A percentile compares a stretch with the other conserved stretches of the same genome.
These are phyloP conservation scores for Herpetotheres cachinnans DNA, from an alignment of 2,113 vertebrate genomes.

Conservation along the genomic window DNA sequence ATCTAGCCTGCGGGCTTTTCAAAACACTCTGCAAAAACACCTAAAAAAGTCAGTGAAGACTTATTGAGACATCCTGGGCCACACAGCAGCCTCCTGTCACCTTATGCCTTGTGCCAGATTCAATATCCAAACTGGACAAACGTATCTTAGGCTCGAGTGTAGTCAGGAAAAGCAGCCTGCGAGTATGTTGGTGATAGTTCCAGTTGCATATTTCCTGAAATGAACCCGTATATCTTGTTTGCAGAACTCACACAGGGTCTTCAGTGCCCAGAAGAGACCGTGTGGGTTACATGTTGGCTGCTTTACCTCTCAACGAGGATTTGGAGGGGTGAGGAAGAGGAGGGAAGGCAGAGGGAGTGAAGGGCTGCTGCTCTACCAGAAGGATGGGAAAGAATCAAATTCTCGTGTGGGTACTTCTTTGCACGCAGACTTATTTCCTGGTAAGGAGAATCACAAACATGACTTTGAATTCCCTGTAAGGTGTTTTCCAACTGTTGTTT, in stretches of 20 bases:
- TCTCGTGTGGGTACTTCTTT: not conserved
- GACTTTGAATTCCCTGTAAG: not conserved
- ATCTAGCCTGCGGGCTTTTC: not conserved
- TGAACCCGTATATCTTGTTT: not conserved
- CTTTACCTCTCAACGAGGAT: not conserved
- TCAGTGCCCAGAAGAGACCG: not conserved
- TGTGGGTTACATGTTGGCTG: not conserved
- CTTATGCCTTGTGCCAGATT: not conserved
- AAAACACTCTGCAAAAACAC: not conserved
- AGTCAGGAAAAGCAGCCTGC: not conserved
- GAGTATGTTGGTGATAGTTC: not conserved
- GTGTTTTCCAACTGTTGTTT: not conserved
- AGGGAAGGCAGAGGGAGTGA: not conserved
- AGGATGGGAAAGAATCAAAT: not conserved
- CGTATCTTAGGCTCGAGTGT: not conserved
- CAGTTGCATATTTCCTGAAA: not conserved
- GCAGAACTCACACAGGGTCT: not conserved
- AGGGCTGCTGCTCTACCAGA: not conserved
- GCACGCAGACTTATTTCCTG: not conserved
- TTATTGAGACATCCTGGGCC: not conserved
- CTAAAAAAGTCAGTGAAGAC: not conserved
- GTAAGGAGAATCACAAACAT: not conserved
- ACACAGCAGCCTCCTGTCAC: not conserved
- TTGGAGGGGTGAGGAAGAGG: not conserved
- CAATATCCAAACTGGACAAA: not conserved